Evolutionary conservation across 2,797 vertebrate genomes (phyloP), one percentile per base, ranked within the genome.

Genomic region (Enteromius unitaeniatus): DNA sequence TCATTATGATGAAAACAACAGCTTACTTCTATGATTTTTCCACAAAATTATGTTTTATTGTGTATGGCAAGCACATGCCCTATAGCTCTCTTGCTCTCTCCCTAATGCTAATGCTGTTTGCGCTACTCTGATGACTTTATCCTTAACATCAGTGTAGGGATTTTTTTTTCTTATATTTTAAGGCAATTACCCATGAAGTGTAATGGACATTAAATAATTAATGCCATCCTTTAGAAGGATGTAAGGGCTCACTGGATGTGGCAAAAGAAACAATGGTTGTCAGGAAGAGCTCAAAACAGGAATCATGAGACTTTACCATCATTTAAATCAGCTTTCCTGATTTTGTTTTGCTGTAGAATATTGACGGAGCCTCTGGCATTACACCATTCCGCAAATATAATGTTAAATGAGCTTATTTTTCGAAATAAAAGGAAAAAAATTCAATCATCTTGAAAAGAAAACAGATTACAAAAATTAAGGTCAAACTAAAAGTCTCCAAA

Each of bases 201-300:
- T 49, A 74, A 75, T 82, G 37, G 51, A 8, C 17, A 0, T 65
- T 73, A 65, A 82, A 82, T 82, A 14, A 64, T 82, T 64, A 47
- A 65, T 82, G 58, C 21, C 0, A 2, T 49, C 23, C n/a, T 60
- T 74, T 51, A n/a, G 17, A 19, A 10, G 19, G 21, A 7, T 80
- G 10, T 62, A 53, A 23, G 6, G 11, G 6, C 6, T 11, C 11
- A 75, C 3, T 37, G 73, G 72, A 6, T 55, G 10, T 23, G 28
- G 19, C 11, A 69, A 23, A 13, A 45, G n/a, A 23, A 69, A 26
- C 40, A 42, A 10, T 23, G 53, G 75, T 21, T 45, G n/a, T 28
- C 53, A 40, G 31, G 21, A 75, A 75, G 73, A 58, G 51, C 23
- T 62, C 4, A 62, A 45, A 80, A 40, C 23, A 58, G 8, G 23